Percentiles rank a stretch among this genome's conserved stretches.
phyloP scores from a whole-genome alignment of 2,888 invertebrate genomes.

The Enchytraeus crypticus region DNA sequence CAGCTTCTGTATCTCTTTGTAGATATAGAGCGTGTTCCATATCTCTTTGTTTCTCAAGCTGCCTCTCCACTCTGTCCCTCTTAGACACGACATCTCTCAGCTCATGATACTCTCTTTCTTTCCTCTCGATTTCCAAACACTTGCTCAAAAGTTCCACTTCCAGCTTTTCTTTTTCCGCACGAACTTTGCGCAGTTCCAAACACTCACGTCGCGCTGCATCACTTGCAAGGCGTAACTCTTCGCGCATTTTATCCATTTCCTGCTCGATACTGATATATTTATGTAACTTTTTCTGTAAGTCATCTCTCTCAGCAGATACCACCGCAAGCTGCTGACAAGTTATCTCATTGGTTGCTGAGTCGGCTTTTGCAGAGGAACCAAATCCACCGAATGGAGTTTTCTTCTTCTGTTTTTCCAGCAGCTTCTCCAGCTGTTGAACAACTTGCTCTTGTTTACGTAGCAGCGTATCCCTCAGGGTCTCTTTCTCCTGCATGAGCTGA shows the following conservation, averaged over 20 bases:
- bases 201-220: slow-evolving; percentile 9
- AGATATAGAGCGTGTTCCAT: too few relatives aligned
- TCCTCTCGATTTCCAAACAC: slow-evolving; percentile 13
- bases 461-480: slow-evolving; percentile 7
- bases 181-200: slow-evolving; percentile 2
- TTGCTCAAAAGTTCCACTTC: slow-evolving; percentile 20
- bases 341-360: slow-evolving; percentile 1
- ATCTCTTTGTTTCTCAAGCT: slow-evolving; percentile 8
- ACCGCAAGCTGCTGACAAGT: slow-evolving; percentile 11
- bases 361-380: slow-evolving; percentile 3
- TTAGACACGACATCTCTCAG: slow-evolving; percentile 14
- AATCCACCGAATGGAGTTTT: neutral
- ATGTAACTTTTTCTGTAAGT: slow-evolving; percentile 13
- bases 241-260: neutral
- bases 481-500: slow-evolving; percentile 10
- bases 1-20: too few relatives aligned
- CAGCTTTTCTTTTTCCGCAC: slow-evolving; percentile 17
- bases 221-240: neutral
- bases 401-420: slow-evolving; percentile 9
- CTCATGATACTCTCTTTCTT: slow-evolving; percentile 15
- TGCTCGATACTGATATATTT: slow-evolving; percentile 6
- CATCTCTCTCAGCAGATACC: slow-evolving; percentile 16
- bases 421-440: slow-evolving; percentile 2
- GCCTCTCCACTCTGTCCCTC: slow-evolving; percentile 14
- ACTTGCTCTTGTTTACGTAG: slow-evolving; percentile 14